Base-by-base conservation (phyloP, 2,888 invertebrate species). In the Malthinus seriepunctatus region DNA sequence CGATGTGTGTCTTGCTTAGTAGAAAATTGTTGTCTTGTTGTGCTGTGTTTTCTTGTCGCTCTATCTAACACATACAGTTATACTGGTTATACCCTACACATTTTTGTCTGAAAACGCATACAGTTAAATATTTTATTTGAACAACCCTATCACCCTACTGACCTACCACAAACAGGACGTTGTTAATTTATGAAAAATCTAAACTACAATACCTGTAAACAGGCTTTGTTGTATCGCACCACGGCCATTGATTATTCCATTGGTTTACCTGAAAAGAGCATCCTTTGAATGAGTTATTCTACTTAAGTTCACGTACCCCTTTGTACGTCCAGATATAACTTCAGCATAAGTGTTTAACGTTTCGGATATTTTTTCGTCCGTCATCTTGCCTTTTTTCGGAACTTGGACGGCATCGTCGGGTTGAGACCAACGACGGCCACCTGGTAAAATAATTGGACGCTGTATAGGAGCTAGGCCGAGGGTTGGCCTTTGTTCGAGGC, bases 331-430 rank as follows among this genome's bases (percentile, higher is more conserved):
- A 53, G 88, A 86, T 60, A 96, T 88, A 38, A 94, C 86, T 81
- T 95, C 93, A 1, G 93, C 88, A 76, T 94, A 95, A 5, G 89
- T 87, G 57, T 89, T 87, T 64, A 96, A 82, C 1, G 92, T 90
- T 73, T 94, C 91, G 11, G 91, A 90, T 56, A 97, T 92, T 80
- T 90, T 89, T 71, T 92, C 89, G 67, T 96, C 94, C 63, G 93
- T 90, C 83, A 92, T 95, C 67, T 73, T 74, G 11, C 59, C 42
- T n/a, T 74, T 73, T 47, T 69, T 72, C 39, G 69, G 67, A 31
- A 65, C 62, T 49, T 66, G 66, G 5, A 75, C 69, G 39, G 93
- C 89, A 71, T 93, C 93, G 72, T 92, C 88, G 2, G 95, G 92
- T 47, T 89, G 85, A 70, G 86, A 83, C 91, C 92, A 91, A 71